A percentile compares a stretch with the other conserved stretches of the same genome.
These are phyloP conservation scores for Myioborus melanocephalus DNA, from an alignment of 2,797 vertebrate genomes.

Conservation along the genomic window DNA sequence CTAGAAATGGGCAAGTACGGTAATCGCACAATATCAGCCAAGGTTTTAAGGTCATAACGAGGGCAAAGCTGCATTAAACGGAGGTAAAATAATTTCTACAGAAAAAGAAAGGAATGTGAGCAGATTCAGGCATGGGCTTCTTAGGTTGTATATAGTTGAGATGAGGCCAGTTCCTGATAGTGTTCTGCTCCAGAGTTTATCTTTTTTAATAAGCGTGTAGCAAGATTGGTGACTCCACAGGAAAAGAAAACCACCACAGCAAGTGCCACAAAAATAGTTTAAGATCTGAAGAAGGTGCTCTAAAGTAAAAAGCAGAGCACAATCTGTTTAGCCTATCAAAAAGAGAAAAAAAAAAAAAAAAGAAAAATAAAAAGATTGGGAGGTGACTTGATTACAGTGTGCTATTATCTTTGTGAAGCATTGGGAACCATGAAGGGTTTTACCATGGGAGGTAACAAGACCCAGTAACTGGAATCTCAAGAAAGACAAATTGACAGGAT, in stretches of 20 bases:
- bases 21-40: not conserved
- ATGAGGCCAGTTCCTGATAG: not conserved
- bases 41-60: not conserved
- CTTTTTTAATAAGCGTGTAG: not conserved
- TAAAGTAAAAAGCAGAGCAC: not conserved
- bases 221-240: not conserved
- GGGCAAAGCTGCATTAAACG: not conserved
- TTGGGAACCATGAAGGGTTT: not conserved
- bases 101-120: not conserved
- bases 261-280: not conserved
- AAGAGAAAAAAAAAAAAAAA: not conserved
- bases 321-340: not conserved
- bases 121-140: not conserved
- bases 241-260: not conserved
- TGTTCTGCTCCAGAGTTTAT: not conserved
- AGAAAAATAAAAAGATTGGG: not conserved
- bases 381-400: not conserved
- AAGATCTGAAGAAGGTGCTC: not conserved
- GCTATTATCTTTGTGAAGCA: not conserved
- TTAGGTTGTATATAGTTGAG: not conserved
- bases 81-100: not conserved
- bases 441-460: not conserved
- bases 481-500: not conserved
- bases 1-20: not conserved
- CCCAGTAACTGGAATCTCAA: not conserved